Base-by-base conservation (phyloP, 2,888 invertebrate genomes). In the Melanargia galathea region DNA sequence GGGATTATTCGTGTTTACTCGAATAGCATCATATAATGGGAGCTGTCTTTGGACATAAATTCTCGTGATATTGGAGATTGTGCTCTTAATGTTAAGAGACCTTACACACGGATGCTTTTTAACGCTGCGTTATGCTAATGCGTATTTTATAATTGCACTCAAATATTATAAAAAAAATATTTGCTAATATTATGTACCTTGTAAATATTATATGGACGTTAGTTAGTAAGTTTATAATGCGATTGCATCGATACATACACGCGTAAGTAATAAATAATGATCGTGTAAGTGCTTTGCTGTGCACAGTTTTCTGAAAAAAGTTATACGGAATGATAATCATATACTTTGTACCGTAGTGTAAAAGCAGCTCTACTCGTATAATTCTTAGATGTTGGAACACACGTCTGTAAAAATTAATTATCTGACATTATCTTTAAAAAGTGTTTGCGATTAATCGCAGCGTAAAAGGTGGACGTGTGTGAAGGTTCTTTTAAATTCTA, bases 1-100 rank as follows among this genome's bases (percentile, higher is more conserved):
- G 64, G 64, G 59, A 56, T 66, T 54, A 63, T 49, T 63, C 22
- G 11, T 38, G 49, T 64, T 62, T 45, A 62, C 49, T 64, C 64
- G 61, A 62, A 59, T 66, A 43, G n/a, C 24, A 33, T 26, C 18
- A 51, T 24, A 40, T 30, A 24, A 45, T 65, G 60, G 58, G 54
- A 62, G 62, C 51, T 56, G 26, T 26, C 22, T 24, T n/a, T 8
- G 22, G 38, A 16, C 4, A 48, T 3, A 16, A 48, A 48, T 16
- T 30, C 26, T 24, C 26, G 30, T n/a, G 26, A 46, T 22, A 11
- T 46, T 49, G 8, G 16, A 24, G n/a, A 6, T 48, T 11, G 22
- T 11, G 48, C 48, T 48, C 26, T 45, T 8, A 45, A 45, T 45
- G 5, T n/a, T 6, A 35, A 35, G 20, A 20, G 33, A 11, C 33